Evolutionary conservation across 1,140 invertebrate genomes (phyloP), one percentile per base, ranked within the genome.

Genomic region (Drosophila parabipectinata): DNA sequence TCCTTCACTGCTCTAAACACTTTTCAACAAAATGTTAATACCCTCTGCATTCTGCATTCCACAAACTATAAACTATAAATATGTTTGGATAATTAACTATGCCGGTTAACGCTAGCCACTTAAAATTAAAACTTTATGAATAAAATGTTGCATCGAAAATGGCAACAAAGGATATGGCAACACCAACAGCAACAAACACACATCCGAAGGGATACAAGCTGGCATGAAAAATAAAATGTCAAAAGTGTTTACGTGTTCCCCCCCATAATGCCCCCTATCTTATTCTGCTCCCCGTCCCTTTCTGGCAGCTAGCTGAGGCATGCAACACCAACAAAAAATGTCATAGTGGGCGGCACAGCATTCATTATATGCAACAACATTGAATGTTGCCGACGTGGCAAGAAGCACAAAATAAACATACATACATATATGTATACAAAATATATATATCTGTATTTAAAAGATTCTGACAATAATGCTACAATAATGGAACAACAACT

Each of bases 301-400:
- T 71, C 54, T 57, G 51, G 56, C 39, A 61, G 44, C 50, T 79
- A 83, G 84, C 80, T 79, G 52, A 56, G 57, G 67, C 50, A 80
- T 79, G 26, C 26, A 28, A 28, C 26, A 21, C 21, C 21, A 37
- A 10, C 79, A 77, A 80, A 80, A 77, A 84, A 48, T 61, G 73
- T 37, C 51, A 59, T 72, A 69, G 67, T 73, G 72, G 63, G 74
- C 81, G 45, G 62, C 41, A 48, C 61, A 71, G 74, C 74, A 81
- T 85, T 85, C 82, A 87, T 85, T 85, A 87, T 85, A 72, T 80
- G 77, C 82, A 85, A 85, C 81, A 85, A 85, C 77, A 87, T 78
- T 82, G 87, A 87, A 80, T 81, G 69, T 75, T 87, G 82, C 75
- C 77, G 82, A 85, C 82, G 82, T 87, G 64, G 82, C 77, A 77